A percentile compares a stretch with the other conserved stretches of the same genome.
phyloP scores from a whole-genome alignment of 2,797 vertebrate genomes.

The Darevskia nairensis region DNA sequence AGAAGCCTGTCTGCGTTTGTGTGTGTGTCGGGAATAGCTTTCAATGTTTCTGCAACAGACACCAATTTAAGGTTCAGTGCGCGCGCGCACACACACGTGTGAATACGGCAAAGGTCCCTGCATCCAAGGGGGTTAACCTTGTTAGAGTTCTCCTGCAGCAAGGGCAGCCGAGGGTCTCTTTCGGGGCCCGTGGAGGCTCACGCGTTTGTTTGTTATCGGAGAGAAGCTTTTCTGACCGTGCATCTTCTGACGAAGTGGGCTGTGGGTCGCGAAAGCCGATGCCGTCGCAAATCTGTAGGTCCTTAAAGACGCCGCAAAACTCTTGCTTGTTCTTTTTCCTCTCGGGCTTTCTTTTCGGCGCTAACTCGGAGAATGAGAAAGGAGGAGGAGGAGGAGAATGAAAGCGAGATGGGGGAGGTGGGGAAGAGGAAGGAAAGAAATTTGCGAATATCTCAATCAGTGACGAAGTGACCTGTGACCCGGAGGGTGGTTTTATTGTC shows the following conservation, averaged over 20 bases:
- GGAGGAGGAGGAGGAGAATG: not conserved
- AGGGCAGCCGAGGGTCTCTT: not conserved
- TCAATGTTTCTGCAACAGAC: not conserved
- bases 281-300: not conserved
- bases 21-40: not conserved
- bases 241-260: not conserved
- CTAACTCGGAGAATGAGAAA: constrained; percentile 48
- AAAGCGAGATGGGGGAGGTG: not conserved
- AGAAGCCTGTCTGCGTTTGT: not conserved
- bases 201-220: not conserved
- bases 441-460: constrained; percentile 85
- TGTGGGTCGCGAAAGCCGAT: not conserved
- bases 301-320: not conserved
- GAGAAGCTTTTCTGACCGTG: not conserved
- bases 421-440: constrained; percentile 13
- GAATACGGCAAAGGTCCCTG: too few relatives aligned
- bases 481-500: constrained; percentile 82
- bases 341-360: constrained; percentile 16
- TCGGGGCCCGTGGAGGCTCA: not conserved
- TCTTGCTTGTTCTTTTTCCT: not conserved
- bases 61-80: not conserved
- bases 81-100: too few relatives aligned
- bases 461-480: constrained; percentile 81
- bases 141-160: not conserved
- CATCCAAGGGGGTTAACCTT: too few relatives aligned